A percentile compares a stretch with the other conserved stretches of the same genome.
These are phyloP conservation scores for Panurus biarmicus DNA, from an alignment of 2,113 vertebrate genomes.

Conservation along the genomic window DNA sequence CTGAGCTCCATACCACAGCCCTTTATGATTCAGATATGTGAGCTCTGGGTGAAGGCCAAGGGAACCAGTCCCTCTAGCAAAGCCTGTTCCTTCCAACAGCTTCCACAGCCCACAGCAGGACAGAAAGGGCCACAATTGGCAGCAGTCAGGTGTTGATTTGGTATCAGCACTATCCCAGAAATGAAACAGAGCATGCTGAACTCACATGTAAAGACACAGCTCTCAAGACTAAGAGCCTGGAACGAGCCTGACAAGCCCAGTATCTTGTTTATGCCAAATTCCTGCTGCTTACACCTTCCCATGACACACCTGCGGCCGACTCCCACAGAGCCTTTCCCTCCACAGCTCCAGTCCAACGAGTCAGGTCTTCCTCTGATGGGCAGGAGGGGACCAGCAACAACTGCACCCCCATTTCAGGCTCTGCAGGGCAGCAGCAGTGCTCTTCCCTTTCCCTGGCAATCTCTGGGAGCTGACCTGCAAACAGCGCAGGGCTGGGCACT, in stretches of 20 bases:
- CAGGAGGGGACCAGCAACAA: neutral
- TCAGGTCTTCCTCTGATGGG: neutral
- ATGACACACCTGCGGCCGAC: rapidly evolving
- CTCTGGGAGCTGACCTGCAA: neutral
- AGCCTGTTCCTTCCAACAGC: constrained; percentile 26
- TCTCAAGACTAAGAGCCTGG: neutral
- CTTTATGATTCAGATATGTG: neutral
- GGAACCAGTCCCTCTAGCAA: constrained; percentile 32
- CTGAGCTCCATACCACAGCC: neutral
- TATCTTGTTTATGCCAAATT: neutral
- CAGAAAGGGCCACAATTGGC: rapidly evolving
- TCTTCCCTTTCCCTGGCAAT: neutral
- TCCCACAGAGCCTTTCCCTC: neutral
- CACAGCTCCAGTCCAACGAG: neutral
- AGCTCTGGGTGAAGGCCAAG: neutral
- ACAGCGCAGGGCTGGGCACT: neutral
- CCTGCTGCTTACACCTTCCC: neutral
- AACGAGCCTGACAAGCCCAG: neutral
- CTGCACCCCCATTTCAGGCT: neutral
- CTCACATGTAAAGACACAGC: neutral
- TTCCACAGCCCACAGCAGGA: neutral
- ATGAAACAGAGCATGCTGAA: neutral
- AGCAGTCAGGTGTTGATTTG: neutral
- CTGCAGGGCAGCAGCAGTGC: neutral
- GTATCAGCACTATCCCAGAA: neutral